A percentile compares a stretch with the other conserved stretches of the same genome.
Conservation (phyloP, 1,140 invertebrate genomes). For the Drosophila equinoxialis region DNA sequence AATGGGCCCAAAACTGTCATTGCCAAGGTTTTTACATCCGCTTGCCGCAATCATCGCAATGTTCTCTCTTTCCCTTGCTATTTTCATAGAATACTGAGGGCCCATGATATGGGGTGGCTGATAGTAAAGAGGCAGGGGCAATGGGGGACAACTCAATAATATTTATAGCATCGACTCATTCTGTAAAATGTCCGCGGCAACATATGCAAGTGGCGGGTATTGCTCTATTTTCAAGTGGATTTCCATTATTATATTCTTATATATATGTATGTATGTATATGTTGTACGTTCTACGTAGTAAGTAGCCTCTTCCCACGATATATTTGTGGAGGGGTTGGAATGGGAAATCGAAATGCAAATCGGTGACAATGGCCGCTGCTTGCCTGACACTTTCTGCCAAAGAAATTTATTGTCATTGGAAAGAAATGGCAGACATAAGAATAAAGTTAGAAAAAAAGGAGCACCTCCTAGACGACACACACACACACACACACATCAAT, state of each 20-base stretch:
- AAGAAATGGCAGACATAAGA: constrained; percentile 25
- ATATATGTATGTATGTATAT: constrained; percentile 3
- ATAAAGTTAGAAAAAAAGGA: constrained; percentile 42
- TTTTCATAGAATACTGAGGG: constrained; percentile 28
- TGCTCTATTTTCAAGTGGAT: constrained; percentile 76
- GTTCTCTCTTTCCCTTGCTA: constrained; percentile 5
- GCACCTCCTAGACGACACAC: constrained; percentile 44
- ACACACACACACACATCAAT: constrained; percentile 3
- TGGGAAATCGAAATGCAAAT: constrained; percentile 47
- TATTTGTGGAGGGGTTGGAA: not conserved
- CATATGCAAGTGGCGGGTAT: constrained; percentile 80
- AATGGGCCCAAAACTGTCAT: constrained; percentile 66
- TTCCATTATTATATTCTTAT: constrained; percentile 55
- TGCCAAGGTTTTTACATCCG: constrained; percentile 79
- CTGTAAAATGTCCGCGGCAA: constrained; percentile 70
- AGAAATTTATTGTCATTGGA: constrained; percentile 71
- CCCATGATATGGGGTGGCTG: constrained; percentile 16
- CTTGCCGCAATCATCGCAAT: constrained; percentile 75
- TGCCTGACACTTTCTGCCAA: constrained; percentile 60
- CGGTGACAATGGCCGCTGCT: constrained; percentile 29
- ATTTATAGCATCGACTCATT: constrained; percentile 76
- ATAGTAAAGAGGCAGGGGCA: not conserved
- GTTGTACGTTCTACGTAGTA: constrained; percentile 28
- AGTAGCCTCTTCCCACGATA: constrained; percentile 20
- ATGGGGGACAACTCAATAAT: constrained; percentile 65